Percentiles rank a stretch among this genome's conserved stretches.
These are phyloP conservation scores for Liodrosophila aerea DNA, from an alignment of 2,888 invertebrate genomes.

Conservation along the genomic window DNA sequence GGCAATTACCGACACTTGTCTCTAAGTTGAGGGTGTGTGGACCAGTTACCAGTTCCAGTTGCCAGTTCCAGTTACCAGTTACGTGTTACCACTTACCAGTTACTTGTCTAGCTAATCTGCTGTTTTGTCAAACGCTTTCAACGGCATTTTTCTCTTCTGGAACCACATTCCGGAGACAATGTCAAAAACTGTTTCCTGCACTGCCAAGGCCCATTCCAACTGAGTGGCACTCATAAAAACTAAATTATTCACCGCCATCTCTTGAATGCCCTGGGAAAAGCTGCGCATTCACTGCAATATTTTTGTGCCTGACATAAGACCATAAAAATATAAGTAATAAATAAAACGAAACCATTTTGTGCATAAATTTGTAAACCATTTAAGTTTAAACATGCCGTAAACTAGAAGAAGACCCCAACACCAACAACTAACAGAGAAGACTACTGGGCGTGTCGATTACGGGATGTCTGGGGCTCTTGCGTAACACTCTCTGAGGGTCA, in stretches of 20 bases:
- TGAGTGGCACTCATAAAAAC: constrained; percentile 8
- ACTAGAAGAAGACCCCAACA: constrained; percentile 31
- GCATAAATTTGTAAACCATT: constrained; percentile 69
- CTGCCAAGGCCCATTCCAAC: constrained; percentile 1
- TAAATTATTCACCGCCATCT: neutral
- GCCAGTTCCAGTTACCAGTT: constrained; percentile 11
- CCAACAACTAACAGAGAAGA: constrained; percentile 20
- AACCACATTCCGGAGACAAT: constrained; percentile 44
- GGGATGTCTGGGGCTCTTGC: constrained; percentile 30
- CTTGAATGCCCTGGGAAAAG: constrained; percentile 20
- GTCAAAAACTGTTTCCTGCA: constrained; percentile 28
- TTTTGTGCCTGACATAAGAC: constrained; percentile 40
- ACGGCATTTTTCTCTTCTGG: constrained; percentile 19
- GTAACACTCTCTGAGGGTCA: constrained; percentile 62
- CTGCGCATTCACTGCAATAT: neutral
- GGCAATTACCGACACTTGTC: constrained; percentile 52
- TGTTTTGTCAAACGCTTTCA: constrained; percentile 49
- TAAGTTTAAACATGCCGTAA: constrained; percentile 26
- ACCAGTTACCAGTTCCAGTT: constrained; percentile 16
- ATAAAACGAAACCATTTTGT: constrained; percentile 50
- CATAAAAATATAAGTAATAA: constrained; percentile 1
- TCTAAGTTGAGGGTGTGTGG: constrained; percentile 43
- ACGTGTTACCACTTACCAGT: neutral
- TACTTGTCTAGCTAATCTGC: constrained; percentile 7
- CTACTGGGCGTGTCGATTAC: constrained; percentile 64